Evolutionary conservation across 2,797 vertebrate species (phyloP).

Genomic region (Anguilla anguilla): DNA sequence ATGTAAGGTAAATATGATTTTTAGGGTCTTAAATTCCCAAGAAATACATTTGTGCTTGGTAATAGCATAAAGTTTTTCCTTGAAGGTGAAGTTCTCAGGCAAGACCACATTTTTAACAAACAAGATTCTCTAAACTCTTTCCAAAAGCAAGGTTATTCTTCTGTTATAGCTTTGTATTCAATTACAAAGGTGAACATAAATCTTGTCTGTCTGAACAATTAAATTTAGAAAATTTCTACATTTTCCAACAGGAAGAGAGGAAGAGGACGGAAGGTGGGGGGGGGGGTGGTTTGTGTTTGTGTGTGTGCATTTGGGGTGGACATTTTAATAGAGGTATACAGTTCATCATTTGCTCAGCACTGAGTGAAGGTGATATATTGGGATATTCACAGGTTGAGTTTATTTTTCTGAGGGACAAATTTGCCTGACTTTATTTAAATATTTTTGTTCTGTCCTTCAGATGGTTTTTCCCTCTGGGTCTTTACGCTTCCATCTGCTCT

Average conservation of each 20-base stretch:
- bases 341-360: neutral
- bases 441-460: slow-evolving; percentile 13
- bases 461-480: slow-evolving; percentile 2
- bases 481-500: slow-evolving; percentile 22
- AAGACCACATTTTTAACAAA: neutral
- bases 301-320: too few relatives aligned
- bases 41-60: neutral
- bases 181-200: neutral
- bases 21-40: too few relatives aligned
- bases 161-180: neutral
- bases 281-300: neutral
- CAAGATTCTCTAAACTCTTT: neutral
- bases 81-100: neutral
- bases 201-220: neutral
- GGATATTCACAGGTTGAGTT: neutral
- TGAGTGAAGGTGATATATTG: neutral
- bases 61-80: neutral
- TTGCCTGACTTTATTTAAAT: neutral
- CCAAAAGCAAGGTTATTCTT: neutral
- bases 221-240: neutral
- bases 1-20: too few relatives aligned
- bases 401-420: neutral
- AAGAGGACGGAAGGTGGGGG: neutral
- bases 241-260: neutral
- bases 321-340: neutral